These are phyloP conservation scores for Verasper variegatus DNA, from an alignment of 2,113 vertebrate genomes.

Conservation along the genomic window DNA sequence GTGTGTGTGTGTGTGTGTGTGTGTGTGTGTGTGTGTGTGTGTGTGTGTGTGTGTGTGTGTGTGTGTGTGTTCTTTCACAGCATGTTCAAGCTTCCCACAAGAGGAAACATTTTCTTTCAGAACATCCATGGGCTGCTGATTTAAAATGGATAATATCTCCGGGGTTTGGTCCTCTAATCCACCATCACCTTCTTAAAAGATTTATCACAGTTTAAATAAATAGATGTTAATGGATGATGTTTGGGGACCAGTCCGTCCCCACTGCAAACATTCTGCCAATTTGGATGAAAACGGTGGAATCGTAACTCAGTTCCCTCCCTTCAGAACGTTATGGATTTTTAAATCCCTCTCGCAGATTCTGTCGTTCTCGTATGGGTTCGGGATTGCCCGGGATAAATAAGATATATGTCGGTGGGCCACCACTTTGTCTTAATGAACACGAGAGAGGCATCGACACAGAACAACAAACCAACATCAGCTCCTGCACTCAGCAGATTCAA, in stretches of 20 bases:
- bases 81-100: slow-evolving; percentile 1
- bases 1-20: not conserved
- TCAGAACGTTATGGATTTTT: not conserved
- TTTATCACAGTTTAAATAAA: not conserved
- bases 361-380: not conserved
- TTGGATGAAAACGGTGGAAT: too few species aligned
- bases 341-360: slow-evolving; percentile 8
- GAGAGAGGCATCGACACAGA: not conserved
- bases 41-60: slow-evolving; percentile 1
- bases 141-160: not conserved
- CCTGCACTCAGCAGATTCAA: not conserved
- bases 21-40: not conserved
- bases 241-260: too few species aligned
- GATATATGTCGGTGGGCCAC: too few species aligned
- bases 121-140: not conserved
- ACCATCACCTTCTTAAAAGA: not conserved
- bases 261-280: too few species aligned
- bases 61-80: slow-evolving; percentile 10
- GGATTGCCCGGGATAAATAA: too few species aligned
- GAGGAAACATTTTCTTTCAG: slow-evolving; percentile 1
- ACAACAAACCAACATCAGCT: not conserved
- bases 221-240: not conserved
- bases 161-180: not conserved
- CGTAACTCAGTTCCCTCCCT: not conserved
- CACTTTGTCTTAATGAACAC: too few species aligned